These are phyloP conservation scores for Lepus americanus DNA, from an alignment of 2,113 vertebrate genomes.

Conservation along the genomic window DNA sequence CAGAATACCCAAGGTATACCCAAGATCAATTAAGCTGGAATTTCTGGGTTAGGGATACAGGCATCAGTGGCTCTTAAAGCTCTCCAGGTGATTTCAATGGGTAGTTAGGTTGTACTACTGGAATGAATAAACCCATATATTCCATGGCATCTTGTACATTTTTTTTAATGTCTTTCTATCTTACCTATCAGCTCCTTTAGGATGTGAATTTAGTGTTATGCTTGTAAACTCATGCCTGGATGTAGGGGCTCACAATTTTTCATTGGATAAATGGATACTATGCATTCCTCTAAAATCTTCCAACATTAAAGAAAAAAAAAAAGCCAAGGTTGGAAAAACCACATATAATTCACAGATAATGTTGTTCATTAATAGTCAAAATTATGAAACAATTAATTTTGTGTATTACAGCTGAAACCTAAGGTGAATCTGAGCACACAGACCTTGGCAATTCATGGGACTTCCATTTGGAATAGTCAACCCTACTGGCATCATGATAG, in stretches of 20 bases:
- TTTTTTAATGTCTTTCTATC: neutral
- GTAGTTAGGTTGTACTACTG: neutral
- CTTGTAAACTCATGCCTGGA: neutral
- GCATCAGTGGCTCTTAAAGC: conserved; percentile 11
- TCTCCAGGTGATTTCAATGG: conserved; percentile 4
- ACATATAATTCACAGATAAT: neutral
- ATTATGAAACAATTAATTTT: neutral
- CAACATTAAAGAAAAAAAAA: neutral
- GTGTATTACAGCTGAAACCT: neutral
- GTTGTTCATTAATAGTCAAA: neutral
- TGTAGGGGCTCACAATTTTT: neutral
- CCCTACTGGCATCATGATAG: neutral
- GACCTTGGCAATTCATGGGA: neutral
- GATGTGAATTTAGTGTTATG: neutral
- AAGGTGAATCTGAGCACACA: neutral
- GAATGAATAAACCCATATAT: conserved; percentile 23
- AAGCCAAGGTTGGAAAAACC: neutral
- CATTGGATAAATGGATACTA: neutral
- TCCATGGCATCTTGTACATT: neutral
- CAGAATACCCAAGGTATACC: conserved; percentile 10
- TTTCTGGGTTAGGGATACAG: neutral
- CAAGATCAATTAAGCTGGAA: neutral
- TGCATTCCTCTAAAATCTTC: neutral
- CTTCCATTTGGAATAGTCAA: neutral
- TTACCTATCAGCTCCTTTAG: conserved; percentile 5